phyloP scores from a whole-genome alignment of 1,140 invertebrate species.

The Bombus huntii region DNA sequence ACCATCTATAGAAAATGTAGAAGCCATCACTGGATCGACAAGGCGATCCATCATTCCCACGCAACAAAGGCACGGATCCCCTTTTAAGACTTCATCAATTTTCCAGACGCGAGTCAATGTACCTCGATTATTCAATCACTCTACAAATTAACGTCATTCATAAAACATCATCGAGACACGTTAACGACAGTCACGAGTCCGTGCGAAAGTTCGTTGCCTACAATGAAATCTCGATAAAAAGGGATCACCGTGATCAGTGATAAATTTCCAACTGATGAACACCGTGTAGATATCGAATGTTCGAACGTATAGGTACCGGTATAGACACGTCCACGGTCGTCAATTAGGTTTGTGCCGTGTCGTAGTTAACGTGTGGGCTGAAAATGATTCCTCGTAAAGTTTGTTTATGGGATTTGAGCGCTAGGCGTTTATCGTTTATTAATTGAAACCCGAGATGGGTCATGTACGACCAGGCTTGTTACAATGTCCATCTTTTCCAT shows the following conservation, averaged over 20 bases:
- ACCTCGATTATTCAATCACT: constrained; percentile 21
- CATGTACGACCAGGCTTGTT: constrained; percentile 10
- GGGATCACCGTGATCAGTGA: not conserved
- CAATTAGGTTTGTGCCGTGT: constrained; percentile 13
- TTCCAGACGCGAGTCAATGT: not conserved
- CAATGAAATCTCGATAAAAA: not conserved
- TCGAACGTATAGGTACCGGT: not conserved
- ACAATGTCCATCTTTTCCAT: constrained; percentile 25
- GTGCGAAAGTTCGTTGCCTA: not conserved
- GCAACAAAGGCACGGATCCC: not conserved
- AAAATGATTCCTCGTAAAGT: constrained; percentile 52
- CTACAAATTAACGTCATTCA: constrained; percentile 13
- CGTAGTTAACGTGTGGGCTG: constrained; percentile 36
- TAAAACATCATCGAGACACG: not conserved
- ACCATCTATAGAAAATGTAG: not conserved
- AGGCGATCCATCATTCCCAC: constrained; percentile 1
- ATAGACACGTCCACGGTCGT: constrained; percentile 2
- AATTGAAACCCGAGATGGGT: constrained; percentile 45
- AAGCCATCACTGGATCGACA: not conserved
- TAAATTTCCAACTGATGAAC: constrained; percentile 15
- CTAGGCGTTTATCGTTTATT: constrained; percentile 53
- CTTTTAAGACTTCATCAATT: constrained; percentile 28
- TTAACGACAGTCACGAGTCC: not conserved
- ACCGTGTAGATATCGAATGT: not conserved
- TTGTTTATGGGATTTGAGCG: constrained; percentile 42